Evolutionary conservation across 2,888 invertebrate genomes (phyloP).

Genomic region (Antheraea assamensis): DNA sequence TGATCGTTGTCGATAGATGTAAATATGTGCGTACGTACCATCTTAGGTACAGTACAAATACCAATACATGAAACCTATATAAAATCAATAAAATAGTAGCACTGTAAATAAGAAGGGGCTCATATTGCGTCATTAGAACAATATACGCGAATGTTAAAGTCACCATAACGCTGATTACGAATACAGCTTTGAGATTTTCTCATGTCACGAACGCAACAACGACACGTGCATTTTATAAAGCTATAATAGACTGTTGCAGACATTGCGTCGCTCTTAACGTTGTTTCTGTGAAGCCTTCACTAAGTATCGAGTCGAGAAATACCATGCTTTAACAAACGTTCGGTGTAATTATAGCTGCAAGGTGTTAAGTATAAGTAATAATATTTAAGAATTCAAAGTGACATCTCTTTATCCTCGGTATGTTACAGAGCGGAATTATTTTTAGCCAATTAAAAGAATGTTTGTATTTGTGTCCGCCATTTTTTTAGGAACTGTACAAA

Average conservation of each 20-base stretch:
- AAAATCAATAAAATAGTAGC: constrained; percentile 39
- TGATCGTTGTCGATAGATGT: too few species aligned
- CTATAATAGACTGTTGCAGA: not conserved
- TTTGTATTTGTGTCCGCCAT: too few species aligned
- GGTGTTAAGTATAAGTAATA: too few species aligned
- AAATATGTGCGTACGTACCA: not conserved
- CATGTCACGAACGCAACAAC: constrained; percentile 52
- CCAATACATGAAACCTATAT: not conserved
- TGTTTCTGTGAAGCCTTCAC: not conserved
- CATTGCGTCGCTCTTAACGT: constrained; percentile 20
- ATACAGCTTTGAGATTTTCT: constrained; percentile 64
- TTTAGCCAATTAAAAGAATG: not conserved
- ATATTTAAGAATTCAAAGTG: not conserved
- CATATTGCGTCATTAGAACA: constrained; percentile 72
- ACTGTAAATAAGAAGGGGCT: constrained; percentile 68
- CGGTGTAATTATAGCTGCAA: not conserved
- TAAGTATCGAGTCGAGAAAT: not conserved
- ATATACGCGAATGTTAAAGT: constrained; percentile 68
- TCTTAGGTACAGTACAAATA: not conserved
- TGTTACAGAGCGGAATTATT: not conserved
- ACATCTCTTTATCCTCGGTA: not conserved
- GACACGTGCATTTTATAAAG: constrained; percentile 38
- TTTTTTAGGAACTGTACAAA: too few species aligned
- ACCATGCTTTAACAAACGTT: not conserved
- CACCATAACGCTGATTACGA: constrained; percentile 65